Evolutionary conservation across 2,113 vertebrate genomes (phyloP).

Genomic region (Alligator sinensis): DNA sequence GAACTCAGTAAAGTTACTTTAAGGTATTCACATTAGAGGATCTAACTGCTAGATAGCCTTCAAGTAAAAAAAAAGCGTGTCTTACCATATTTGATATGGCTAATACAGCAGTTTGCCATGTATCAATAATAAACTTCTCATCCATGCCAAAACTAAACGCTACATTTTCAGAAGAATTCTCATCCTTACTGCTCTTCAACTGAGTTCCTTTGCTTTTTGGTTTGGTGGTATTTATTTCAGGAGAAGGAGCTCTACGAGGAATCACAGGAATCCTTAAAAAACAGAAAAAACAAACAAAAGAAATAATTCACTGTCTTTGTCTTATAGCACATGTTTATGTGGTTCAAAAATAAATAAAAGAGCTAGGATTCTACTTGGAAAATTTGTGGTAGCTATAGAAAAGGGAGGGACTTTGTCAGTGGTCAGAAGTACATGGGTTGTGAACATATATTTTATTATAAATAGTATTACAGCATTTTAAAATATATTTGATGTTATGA

Average conservation of each 20-base stretch:
- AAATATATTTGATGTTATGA: neutral
- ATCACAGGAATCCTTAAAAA: conserved; percentile 77
- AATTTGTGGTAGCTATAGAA: neutral
- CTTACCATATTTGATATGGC: conserved; percentile 84
- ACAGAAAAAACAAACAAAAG: neutral
- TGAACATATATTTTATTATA: neutral
- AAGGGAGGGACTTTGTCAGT: neutral
- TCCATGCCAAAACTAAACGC: conserved; percentile 21
- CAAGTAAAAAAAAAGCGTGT: neutral
- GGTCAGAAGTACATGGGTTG: neutral
- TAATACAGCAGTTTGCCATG: conserved; percentile 77
- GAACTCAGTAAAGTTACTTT: neutral
- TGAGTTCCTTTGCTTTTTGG: conserved; percentile 25
- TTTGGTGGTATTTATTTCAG: conserved; percentile 41
- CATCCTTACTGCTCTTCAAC: conserved; percentile 36
- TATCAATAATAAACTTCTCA: conserved; percentile 78
- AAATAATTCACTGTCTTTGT: neutral
- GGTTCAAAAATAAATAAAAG: neutral
- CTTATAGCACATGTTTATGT: neutral
- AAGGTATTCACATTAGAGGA: neutral
- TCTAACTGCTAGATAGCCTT: neutral
- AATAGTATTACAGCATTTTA: neutral
- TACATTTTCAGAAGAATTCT: conserved; percentile 34
- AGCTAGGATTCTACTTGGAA: neutral
- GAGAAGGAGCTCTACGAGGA: conserved; percentile 64